Percentiles rank a stretch among this genome's conserved stretches.
Evolutionary conservation across 2,113 vertebrate species (phyloP).

Genomic region (Hoplias malabaricus): DNA sequence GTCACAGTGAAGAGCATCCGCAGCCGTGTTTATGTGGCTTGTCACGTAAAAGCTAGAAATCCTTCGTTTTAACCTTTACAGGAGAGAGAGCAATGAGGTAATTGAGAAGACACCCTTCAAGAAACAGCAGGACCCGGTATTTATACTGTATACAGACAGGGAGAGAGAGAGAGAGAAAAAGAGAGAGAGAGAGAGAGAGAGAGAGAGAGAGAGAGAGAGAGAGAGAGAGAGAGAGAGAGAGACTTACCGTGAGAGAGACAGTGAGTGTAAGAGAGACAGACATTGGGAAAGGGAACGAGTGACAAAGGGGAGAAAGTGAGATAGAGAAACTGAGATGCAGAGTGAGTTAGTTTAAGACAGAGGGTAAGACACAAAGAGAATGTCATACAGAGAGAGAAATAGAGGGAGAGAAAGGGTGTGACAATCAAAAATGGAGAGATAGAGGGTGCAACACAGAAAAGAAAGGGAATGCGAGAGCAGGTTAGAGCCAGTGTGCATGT

Average conservation of each 20-base stretch:
- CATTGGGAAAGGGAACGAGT: constrained; percentile 40
- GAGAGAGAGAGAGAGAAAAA: background rate
- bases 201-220: constrained; percentile 53
- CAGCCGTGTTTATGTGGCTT: constrained; percentile 49
- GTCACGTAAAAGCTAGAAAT: constrained; percentile 59
- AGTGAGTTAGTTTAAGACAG: too few relatives aligned
- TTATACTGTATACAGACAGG: constrained; percentile 64
- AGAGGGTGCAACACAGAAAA: background rate
- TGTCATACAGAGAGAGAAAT: too few relatives aligned
- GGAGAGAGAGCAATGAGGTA: constrained; percentile 38
- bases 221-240: constrained; percentile 64
- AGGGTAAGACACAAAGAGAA: background rate
- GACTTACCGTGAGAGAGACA: constrained; percentile 28
- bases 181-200: constrained; percentile 24
- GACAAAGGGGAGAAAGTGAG: constrained; percentile 11
- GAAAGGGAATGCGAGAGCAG: background rate
- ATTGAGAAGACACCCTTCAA: constrained; percentile 64
- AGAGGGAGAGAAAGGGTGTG: constrained; percentile 17
- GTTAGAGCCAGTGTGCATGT: too few relatives aligned
- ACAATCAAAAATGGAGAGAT: constrained; percentile 40
- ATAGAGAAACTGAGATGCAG: constrained; percentile 19
- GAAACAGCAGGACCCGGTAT: constrained; percentile 56
- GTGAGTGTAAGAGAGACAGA: constrained; percentile 23
- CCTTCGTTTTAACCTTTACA: constrained; percentile 61
- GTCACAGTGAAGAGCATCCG: constrained; percentile 16